A percentile compares a stretch with the other conserved stretches of the same genome.
phyloP scores from a whole-genome alignment of 1,140 invertebrate species.

The Drosophila gunungcola region DNA sequence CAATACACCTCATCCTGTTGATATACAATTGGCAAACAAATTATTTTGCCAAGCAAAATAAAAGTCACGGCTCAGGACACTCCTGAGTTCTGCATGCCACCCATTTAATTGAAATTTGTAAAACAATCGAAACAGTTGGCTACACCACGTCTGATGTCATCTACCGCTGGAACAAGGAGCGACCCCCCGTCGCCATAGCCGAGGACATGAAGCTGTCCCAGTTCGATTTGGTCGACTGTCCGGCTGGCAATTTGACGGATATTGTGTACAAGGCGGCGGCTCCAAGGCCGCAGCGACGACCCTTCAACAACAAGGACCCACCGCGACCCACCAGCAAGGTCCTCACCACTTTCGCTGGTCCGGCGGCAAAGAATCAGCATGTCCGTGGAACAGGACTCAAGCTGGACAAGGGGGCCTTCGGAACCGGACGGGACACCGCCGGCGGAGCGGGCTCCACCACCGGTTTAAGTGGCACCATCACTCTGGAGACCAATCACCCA shows the following conservation, averaged over 20 bases:
- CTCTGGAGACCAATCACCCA: slow-evolving; percentile 68
- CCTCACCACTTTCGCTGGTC: slow-evolving; percentile 79
- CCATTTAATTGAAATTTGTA: slow-evolving; percentile 31
- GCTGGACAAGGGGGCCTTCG: slow-evolving; percentile 75
- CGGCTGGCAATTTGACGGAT: slow-evolving; percentile 89
- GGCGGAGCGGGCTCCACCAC: slow-evolving; percentile 29
- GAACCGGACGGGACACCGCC: slow-evolving; percentile 52
- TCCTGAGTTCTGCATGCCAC: slow-evolving; percentile 9
- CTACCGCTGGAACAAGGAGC: slow-evolving; percentile 92
- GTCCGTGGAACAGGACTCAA: slow-evolving; percentile 77
- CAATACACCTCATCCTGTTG: not conserved
- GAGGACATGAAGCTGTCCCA: slow-evolving; percentile 94
- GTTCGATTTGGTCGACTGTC: slow-evolving; percentile 92
- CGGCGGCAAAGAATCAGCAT: slow-evolving; percentile 82
- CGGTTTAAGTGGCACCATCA: slow-evolving; percentile 59
- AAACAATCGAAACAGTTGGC: slow-evolving; percentile 88
- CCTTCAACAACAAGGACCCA: slow-evolving; percentile 66
- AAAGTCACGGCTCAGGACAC: not conserved
- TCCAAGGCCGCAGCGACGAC: slow-evolving; percentile 45
- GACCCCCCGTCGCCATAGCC: slow-evolving; percentile 90
- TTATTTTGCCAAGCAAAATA: not conserved
- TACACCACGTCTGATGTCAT: slow-evolving; percentile 93
- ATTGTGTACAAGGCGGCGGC: slow-evolving; percentile 84
- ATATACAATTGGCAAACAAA: not conserved
- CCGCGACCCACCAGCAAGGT: slow-evolving; percentile 58